Conservation (phyloP, 2,888 invertebrate species). For the Tachina fera region DNA sequence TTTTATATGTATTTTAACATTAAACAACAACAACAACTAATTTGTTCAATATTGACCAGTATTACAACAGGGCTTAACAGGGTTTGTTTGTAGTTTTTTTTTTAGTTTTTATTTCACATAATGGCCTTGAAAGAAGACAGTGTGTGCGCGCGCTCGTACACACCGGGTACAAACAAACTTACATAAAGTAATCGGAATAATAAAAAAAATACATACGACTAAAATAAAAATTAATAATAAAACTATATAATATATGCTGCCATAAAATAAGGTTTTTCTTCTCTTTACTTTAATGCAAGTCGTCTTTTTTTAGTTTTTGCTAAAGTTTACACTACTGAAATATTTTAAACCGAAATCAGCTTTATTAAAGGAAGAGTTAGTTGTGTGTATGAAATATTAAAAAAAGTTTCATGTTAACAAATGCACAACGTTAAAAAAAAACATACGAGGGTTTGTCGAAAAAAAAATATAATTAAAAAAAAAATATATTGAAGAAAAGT, state of each 20-base stretch:
- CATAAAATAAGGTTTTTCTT: neutral
- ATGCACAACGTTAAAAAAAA: neutral
- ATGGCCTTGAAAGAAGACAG: conserved; percentile 66
- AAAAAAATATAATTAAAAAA: neutral
- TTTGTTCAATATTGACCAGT: conserved; percentile 52
- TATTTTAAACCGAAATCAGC: conserved; percentile 25
- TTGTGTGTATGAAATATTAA: neutral
- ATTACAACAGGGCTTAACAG: conserved; percentile 19
- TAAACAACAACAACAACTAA: conserved; percentile 24
- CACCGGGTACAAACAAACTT: conserved; percentile 33
- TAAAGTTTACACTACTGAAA: conserved; percentile 2
- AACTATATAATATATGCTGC: conserved; percentile 4
- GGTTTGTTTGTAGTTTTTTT: conserved; percentile 30
- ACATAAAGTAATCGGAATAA: conserved; percentile 55
- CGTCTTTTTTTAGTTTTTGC: conserved; percentile 3
- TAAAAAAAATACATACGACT: conserved; percentile 15
- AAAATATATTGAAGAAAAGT: neutral
- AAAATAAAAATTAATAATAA: conserved; percentile 1
- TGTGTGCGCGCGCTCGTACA: conserved; percentile 14
- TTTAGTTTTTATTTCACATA: conserved; percentile 27
- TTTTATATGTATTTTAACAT: neutral
- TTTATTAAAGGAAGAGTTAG: conserved; percentile 10
- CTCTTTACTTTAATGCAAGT: conserved; percentile 11
- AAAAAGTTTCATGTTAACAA: conserved; percentile 40
- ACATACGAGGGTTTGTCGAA: neutral